These are phyloP conservation scores for Lacanobia oleracea DNA, from an alignment of 2,888 invertebrate species.

Conservation along the genomic window DNA sequence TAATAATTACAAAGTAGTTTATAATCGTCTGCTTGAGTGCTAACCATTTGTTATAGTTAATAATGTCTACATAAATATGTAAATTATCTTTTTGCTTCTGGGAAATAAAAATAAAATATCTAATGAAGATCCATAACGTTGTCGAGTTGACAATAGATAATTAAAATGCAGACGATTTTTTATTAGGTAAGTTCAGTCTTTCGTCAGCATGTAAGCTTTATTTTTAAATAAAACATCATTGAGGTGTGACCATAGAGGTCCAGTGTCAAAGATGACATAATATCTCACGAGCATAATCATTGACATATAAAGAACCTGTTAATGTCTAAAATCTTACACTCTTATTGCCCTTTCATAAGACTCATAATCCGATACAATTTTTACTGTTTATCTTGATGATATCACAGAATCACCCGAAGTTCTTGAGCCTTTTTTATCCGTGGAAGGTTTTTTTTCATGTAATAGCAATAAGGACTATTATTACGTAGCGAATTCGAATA, in stretches of 20 bases:
- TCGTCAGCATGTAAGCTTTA: slow-evolving; percentile 27
- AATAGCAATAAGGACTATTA: slow-evolving; percentile 14
- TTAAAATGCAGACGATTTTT: background rate
- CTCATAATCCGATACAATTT: slow-evolving; percentile 30
- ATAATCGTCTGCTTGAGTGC: background rate
- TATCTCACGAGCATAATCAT: slow-evolving; percentile 52
- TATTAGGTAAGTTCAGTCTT: background rate
- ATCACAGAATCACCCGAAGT: slow-evolving; percentile 3
- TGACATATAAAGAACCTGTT: slow-evolving; percentile 55
- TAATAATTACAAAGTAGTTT: slow-evolving; percentile 1
- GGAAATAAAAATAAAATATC: background rate
- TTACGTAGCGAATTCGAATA: slow-evolving; percentile 4
- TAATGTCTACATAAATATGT: background rate
- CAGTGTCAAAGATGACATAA: slow-evolving; percentile 69
- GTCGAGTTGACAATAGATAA: slow-evolving; percentile 12
- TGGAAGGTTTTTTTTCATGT: slow-evolving; percentile 12
- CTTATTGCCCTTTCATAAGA: slow-evolving; percentile 40
- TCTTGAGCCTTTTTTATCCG: background rate
- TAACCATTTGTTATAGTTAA: background rate
- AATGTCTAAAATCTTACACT: slow-evolving; percentile 12
- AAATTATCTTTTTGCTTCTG: background rate
- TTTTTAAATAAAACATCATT: slow-evolving; percentile 62
- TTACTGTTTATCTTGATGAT: slow-evolving; percentile 26
- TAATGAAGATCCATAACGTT: background rate
- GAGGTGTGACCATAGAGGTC: slow-evolving; percentile 64